phyloP scores from a whole-genome alignment of 2,888 invertebrate genomes.

The Flexamia atlantica region DNA sequence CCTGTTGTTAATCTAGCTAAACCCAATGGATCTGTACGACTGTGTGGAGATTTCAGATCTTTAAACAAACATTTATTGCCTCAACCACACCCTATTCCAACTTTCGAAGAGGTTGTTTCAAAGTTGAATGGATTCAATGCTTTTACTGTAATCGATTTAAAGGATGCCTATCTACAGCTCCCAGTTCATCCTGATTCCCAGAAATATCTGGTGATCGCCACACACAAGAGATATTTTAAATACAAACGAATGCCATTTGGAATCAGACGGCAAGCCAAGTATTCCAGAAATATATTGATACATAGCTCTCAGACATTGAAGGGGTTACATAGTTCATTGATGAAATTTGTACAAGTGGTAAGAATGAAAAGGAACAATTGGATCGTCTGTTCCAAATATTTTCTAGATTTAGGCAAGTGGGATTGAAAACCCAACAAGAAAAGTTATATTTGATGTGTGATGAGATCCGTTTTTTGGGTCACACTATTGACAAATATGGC shows the following conservation, averaged over 20 bases:
- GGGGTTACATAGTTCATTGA: neutral
- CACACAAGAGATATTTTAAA: constrained; percentile 12
- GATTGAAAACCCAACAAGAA: neutral
- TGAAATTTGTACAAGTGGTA: neutral
- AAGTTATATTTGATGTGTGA: neutral
- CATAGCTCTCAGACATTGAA: neutral
- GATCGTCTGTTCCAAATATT: neutral
- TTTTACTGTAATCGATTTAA: constrained; percentile 31
- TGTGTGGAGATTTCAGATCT: neutral
- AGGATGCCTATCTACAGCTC: constrained; percentile 21
- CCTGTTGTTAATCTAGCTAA: neutral
- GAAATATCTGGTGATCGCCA: neutral
- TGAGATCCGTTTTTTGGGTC: neutral
- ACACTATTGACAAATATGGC: neutral
- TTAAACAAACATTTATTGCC: neutral
- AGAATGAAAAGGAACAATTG: neutral
- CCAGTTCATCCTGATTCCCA: neutral
- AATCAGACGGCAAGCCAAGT: neutral
- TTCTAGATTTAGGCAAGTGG: neutral
- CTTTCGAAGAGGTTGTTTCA: neutral
- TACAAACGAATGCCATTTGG: constrained; percentile 36
- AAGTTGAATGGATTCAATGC: neutral
- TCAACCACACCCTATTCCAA: neutral
- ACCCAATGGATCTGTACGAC: neutral
- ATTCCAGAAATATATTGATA: constrained; percentile 12